phyloP scores from a whole-genome alignment of 2,113 vertebrate species.

The Microcebus murinus region DNA sequence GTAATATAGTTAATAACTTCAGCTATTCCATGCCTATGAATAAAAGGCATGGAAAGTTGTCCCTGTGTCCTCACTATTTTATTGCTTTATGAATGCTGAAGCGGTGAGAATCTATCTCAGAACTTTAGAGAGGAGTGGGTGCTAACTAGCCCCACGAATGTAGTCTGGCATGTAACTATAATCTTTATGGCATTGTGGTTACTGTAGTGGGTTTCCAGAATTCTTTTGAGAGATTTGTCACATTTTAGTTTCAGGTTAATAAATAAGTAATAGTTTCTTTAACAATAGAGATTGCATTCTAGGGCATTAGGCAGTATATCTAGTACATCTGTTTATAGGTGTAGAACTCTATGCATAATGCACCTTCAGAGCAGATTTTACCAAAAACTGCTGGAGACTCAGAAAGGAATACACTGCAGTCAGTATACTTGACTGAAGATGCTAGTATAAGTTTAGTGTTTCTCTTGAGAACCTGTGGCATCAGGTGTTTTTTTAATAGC shows the following conservation, averaged over 20 bases:
- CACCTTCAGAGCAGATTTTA: background rate
- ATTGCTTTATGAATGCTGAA: background rate
- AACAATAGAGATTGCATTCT: background rate
- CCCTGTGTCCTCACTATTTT: background rate
- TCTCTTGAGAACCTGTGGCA: background rate
- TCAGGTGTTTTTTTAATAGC: background rate
- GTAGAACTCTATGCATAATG: background rate
- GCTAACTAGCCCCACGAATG: background rate
- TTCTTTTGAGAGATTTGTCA: background rate
- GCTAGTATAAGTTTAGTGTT: background rate
- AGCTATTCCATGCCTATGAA: background rate
- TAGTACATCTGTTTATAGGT: background rate
- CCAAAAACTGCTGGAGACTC: background rate
- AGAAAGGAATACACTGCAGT: background rate
- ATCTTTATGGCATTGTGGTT: background rate
- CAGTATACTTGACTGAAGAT: background rate
- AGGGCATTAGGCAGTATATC: background rate
- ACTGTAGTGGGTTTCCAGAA: background rate
- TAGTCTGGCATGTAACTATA: background rate
- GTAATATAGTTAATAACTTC: background rate
- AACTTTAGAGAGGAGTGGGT: background rate
- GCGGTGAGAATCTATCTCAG: background rate
- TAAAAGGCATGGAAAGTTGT: background rate
- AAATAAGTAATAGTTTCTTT: slow-evolving; percentile 19
- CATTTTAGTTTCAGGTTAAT: background rate